Base-by-base conservation (phyloP, 2,888 invertebrate genomes). In the Druceiella hillmani region DNA sequence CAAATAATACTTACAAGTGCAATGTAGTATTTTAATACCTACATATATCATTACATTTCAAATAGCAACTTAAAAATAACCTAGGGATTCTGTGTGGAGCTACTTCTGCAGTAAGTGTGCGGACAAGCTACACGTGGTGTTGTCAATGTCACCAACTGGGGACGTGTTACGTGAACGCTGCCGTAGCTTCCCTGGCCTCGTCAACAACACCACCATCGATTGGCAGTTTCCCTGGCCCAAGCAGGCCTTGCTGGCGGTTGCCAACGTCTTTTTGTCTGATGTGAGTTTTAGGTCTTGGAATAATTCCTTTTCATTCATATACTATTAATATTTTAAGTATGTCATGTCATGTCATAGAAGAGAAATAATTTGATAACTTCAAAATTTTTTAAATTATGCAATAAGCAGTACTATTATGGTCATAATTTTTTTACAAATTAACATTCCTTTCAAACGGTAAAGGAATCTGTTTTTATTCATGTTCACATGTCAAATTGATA, bases 211-310 rank as follows among this genome's bases (percentile, higher is more conserved):
- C 0, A 88, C 86, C 24, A 91, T 94, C 46, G 91, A 94, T 61
- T 94, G 93, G 93, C 81, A 92, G 57, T 91, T 88, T 61, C 84
- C 92, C 0, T 94, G 94, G 94, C 92, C 94, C 0, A 77, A 83
- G 47, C 89, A 93, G 58, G 94, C 94, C 1, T 59, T 94, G 31
- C 69, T 83, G 36, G 89, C 92, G 1, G 92, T 94, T 1, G 93
- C 93, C 1, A 83, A 84, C 38, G 83, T 87, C 2, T 89, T 83
- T 54, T 70, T 94, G 1, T 78, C 83, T 50, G 84, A 92, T 49
- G 81, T 86, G 71, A 62, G 78, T 66, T 55, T 6, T 11, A 22
- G 24, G 7, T 3, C 12, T 15, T 4, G 20, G 11, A 12, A 4
- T 27, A 10, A 9, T 28, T 27, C 24, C 11, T 13, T 12, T 12